These are phyloP conservation scores for Tribolium freemani DNA, from an alignment of 2,888 invertebrate genomes.

Conservation along the genomic window DNA sequence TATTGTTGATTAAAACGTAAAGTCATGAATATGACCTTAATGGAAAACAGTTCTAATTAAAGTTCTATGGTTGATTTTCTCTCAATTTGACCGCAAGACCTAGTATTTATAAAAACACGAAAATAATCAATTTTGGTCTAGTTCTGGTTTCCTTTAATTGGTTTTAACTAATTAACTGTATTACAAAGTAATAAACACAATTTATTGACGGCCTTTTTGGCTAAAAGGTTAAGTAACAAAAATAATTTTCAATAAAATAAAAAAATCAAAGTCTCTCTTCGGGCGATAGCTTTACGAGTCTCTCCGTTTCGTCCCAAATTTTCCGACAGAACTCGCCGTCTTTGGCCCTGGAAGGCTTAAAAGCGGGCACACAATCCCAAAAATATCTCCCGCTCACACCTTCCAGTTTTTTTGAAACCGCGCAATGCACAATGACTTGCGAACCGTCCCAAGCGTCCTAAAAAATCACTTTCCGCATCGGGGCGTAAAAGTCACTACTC, in stretches of 20 bases:
- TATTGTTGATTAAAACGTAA: too few species aligned
- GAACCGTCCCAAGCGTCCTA: slow-evolving; percentile 54
- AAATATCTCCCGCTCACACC: slow-evolving; percentile 56
- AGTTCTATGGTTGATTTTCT: too few species aligned
- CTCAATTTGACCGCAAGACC: too few species aligned
- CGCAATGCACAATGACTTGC: slow-evolving; percentile 55
- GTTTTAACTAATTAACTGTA: too few species aligned
- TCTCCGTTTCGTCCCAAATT: slow-evolving; percentile 6
- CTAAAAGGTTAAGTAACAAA: too few species aligned
- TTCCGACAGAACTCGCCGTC: slow-evolving; percentile 1
- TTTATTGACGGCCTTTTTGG: too few species aligned
- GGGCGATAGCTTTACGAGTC: background rate
- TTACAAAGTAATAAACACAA: too few species aligned
- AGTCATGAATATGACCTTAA: too few species aligned
- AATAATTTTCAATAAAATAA: too few species aligned
- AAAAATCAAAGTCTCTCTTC: background rate
- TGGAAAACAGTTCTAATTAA: too few species aligned
- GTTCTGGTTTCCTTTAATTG: too few species aligned
- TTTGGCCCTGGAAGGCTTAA: background rate
- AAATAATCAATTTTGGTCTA: background rate
- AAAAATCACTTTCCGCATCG: background rate
- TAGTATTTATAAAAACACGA: too few species aligned
- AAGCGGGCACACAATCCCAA: slow-evolving; percentile 25
- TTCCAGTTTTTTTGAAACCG: slow-evolving; percentile 54
- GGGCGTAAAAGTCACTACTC: background rate